phyloP scores from a whole-genome alignment of 1,140 invertebrate species.

The Pseudomyrmex flavicornis region DNA sequence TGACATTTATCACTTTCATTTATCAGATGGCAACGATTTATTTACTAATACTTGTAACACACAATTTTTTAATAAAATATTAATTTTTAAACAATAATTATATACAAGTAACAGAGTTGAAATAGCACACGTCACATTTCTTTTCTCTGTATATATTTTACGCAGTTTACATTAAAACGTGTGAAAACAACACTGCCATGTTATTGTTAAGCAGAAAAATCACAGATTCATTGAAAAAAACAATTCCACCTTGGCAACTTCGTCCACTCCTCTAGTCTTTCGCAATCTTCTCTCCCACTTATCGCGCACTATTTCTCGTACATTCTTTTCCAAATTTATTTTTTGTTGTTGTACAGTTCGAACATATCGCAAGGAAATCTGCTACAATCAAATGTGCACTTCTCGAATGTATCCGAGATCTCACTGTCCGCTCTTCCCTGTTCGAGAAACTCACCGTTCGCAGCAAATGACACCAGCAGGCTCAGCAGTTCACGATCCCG shows the following conservation, averaged over 20 bases:
- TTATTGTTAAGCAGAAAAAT: not conserved
- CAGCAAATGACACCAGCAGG: not conserved
- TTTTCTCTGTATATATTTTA: not conserved
- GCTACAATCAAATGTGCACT: no score
- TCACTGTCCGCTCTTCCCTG: not conserved
- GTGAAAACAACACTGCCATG: no score
- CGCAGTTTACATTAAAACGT: not conserved
- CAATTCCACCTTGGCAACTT: conserved; percentile 16
- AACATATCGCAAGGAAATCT: not conserved
- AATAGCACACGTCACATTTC: not conserved
- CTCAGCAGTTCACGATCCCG: not conserved
- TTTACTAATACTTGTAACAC: no score
- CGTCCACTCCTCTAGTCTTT: not conserved
- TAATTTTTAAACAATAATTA: not conserved
- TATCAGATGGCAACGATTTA: not conserved
- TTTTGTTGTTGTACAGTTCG: not conserved
- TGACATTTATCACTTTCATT: not conserved
- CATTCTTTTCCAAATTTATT: not conserved
- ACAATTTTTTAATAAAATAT: not conserved
- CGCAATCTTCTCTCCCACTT: not conserved
- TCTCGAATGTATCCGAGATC: no score
- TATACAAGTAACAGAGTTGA: not conserved
- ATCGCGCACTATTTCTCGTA: not conserved
- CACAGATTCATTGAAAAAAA: not conserved
- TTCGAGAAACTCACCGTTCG: conserved; percentile 18